Base-by-base conservation (phyloP, 2,888 invertebrate species). In the Atrina japonica region DNA sequence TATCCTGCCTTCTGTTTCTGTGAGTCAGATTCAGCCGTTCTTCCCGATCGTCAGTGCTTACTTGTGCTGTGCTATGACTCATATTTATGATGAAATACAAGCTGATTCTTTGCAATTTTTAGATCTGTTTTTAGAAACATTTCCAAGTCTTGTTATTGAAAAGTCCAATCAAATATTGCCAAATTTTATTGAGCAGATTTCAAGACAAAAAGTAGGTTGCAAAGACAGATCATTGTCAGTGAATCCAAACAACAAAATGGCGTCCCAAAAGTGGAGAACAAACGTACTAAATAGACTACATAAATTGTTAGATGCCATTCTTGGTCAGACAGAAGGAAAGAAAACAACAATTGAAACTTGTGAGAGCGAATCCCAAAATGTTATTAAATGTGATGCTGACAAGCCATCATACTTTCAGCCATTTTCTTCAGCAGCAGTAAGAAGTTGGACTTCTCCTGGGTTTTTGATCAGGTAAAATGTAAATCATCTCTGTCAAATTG, bases 1-100 rank as follows among this genome's bases (percentile, higher is more conserved):
- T 1, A 49, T 86, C 16, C 74, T 86, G 29, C 68, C 81, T 3
- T 61, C 43, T 27, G 64, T 85, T 0, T 56, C 78, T 11, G 71
- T 78, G 21, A 77, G 76, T 45, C 76, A 83, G 23, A 77, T 88
- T 11, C 59, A 92, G 47, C 96, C 96, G 11, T 96, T 96, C 88
- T 95, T 95, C 86, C 93, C 94, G 73, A 92, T 95, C 6, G 91
- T 97, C 71, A 93, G 94, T 23, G 95, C 95, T 0, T 95, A 96
- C 89, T 90, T 97, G 55, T 93, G 94, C 63, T 97, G 97, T 91
- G 95, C 96, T 0, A 96, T 97, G 96, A 97, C 96, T 0, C 96
- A 97, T 84, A 95, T 97, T 70, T 93, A 95, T 87, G 93, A 93
- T 14, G 92, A 93, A 59, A 94, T 97, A 74, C 95, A 96, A 87